Evolutionary conservation across 2,888 invertebrate species (phyloP).

Genomic region (Lithophane leautieri): DNA sequence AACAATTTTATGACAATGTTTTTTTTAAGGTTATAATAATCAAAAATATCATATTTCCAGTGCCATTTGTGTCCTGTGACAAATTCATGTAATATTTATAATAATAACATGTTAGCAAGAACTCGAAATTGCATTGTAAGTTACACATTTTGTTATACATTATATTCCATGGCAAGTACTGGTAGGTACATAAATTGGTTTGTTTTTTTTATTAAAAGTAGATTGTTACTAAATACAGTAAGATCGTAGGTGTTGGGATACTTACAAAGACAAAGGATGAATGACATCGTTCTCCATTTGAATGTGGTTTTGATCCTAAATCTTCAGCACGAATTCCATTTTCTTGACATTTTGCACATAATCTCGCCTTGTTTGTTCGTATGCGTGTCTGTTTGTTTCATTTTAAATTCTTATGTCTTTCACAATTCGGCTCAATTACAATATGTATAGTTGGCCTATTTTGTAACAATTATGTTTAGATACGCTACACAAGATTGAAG

Average conservation of each 20-base stretch:
- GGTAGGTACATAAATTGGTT: neutral
- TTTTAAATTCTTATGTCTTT: neutral
- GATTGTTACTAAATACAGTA: conserved; percentile 2
- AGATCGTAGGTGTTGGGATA: neutral
- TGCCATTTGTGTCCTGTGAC: neutral
- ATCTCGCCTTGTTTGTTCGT: neutral
- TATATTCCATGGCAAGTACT: neutral
- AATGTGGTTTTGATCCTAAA: too few relatives aligned
- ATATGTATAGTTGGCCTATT: too few relatives aligned
- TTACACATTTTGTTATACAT: conserved; percentile 9
- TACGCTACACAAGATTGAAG: neutral
- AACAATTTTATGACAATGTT: conserved; percentile 33
- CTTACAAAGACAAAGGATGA: neutral
- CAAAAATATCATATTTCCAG: conserved; percentile 28
- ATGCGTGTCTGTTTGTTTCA: neutral
- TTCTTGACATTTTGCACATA: too few relatives aligned
- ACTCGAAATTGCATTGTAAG: neutral
- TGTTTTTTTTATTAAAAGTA: neutral
- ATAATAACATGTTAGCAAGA: conserved; percentile 1
- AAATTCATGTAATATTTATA: conserved; percentile 15
- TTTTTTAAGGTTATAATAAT: conserved; percentile 31
- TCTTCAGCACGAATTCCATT: too few relatives aligned
- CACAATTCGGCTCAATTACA: too few relatives aligned
- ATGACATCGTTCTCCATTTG: too few relatives aligned
- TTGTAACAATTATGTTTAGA: neutral